These are phyloP conservation scores for Anhinga anhinga DNA, from an alignment of 2,113 vertebrate species.

Conservation along the genomic window DNA sequence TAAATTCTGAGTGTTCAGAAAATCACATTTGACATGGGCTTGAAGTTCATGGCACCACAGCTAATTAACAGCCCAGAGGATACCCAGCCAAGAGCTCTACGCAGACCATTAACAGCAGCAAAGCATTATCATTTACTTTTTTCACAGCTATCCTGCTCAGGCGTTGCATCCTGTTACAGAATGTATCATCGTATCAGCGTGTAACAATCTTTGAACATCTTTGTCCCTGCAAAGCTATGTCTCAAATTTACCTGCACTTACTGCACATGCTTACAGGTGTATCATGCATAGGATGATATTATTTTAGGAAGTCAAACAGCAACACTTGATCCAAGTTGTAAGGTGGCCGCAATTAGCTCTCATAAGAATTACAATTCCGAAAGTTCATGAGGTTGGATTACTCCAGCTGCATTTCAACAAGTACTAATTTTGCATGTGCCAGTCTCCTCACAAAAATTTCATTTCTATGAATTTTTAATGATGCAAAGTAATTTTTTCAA, in stretches of 20 bases:
- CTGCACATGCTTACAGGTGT: background rate
- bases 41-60: background rate
- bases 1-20: background rate
- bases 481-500: slow-evolving; percentile 79
- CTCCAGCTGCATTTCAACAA: slow-evolving; percentile 70
- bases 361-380: slow-evolving; percentile 51
- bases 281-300: background rate
- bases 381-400: slow-evolving; percentile 61
- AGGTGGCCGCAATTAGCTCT: slow-evolving; percentile 48
- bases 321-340: slow-evolving; percentile 41
- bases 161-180: background rate
- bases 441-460: slow-evolving; percentile 74
- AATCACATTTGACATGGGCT: accelerated
- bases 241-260: background rate
- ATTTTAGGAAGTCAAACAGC: slow-evolving; percentile 53
- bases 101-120: background rate
- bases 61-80: background rate
- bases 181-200: accelerated
- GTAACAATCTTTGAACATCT: background rate
- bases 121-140: background rate
- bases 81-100: background rate
- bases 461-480: slow-evolving; percentile 83
- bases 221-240: background rate
- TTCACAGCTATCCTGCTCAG: background rate
- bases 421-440: slow-evolving; percentile 72